Evolutionary conservation across 2,888 invertebrate genomes (phyloP).

Genomic region (Tetropium fuscum): DNA sequence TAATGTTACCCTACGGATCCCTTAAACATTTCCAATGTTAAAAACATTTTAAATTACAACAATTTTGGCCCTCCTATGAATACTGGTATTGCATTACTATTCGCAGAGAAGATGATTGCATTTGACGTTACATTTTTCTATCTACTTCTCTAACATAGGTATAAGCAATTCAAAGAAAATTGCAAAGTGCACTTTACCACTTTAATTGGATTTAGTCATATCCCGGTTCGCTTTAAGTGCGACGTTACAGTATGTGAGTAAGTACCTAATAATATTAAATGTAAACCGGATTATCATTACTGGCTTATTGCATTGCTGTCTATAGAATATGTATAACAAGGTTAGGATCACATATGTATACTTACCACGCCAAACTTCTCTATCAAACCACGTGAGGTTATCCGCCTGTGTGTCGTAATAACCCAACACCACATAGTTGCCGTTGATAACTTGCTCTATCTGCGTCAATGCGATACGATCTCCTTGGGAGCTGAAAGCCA

Average conservation of each 20-base stretch:
- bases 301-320: slow-evolving; percentile 4
- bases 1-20: too few relatives aligned
- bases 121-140: too few relatives aligned
- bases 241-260: slow-evolving; percentile 13
- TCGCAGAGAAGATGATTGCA: too few relatives aligned
- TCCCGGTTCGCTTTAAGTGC: not conserved
- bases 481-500: slow-evolving; percentile 98
- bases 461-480: slow-evolving; percentile 98
- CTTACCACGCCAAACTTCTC: slow-evolving; percentile 91
- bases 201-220: slow-evolving; percentile 5
- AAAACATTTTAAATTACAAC: too few relatives aligned
- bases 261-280: slow-evolving; percentile 9
- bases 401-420: slow-evolving; percentile 97
- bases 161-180: too few relatives aligned
- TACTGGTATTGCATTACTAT: too few relatives aligned
- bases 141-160: too few relatives aligned
- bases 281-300: not conserved
- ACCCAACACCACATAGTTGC: slow-evolving; percentile 93
- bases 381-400: slow-evolving; percentile 93
- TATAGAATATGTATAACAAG: slow-evolving; percentile 17
- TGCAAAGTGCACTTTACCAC: not conserved
- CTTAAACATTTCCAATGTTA: too few relatives aligned
- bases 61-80: too few relatives aligned
- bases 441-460: slow-evolving; percentile 96
- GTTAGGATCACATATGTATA: slow-evolving; percentile 44